Evolutionary conservation across 2,797 vertebrate genomes (phyloP).

Genomic region (Sitta carolinensis): DNA sequence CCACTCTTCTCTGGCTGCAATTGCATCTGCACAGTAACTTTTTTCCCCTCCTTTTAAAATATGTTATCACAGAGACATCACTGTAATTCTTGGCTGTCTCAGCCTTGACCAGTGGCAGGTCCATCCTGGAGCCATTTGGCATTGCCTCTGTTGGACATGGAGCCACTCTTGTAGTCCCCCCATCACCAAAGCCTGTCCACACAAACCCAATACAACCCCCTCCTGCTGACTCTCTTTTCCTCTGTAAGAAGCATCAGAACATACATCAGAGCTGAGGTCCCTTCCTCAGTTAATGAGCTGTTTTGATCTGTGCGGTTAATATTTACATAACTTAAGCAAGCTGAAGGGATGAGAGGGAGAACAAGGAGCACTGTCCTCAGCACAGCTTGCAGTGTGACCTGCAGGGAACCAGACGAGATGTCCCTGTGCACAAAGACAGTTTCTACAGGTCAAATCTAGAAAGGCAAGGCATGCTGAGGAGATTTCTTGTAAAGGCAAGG

Average conservation of each 20-base stretch:
- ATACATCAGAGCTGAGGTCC: not conserved
- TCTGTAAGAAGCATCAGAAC: not conserved
- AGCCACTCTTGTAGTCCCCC: no score
- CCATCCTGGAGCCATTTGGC: not conserved
- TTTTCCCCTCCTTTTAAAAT: not conserved
- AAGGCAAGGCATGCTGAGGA: not conserved
- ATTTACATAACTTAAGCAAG: not conserved
- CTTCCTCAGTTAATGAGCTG: not conserved
- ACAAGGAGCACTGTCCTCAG: not conserved
- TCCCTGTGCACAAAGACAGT: not conserved
- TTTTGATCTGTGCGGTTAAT: not conserved
- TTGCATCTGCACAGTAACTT: not conserved
- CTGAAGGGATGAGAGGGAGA: not conserved
- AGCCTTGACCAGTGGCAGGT: no score
- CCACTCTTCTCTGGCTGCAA: not conserved
- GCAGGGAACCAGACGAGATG: fast-evolving
- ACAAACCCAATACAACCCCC: not conserved
- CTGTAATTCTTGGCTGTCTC: not conserved
- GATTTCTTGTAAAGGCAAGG: not conserved
- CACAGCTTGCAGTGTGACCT: not conserved
- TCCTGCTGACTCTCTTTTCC: not conserved
- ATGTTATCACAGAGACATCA: not conserved
- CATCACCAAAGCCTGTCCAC: not conserved
- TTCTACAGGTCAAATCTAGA: not conserved
- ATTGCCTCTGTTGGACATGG: not conserved